phyloP scores from a whole-genome alignment of 2,797 vertebrate genomes.

The Pogonophryne albipinna region DNA sequence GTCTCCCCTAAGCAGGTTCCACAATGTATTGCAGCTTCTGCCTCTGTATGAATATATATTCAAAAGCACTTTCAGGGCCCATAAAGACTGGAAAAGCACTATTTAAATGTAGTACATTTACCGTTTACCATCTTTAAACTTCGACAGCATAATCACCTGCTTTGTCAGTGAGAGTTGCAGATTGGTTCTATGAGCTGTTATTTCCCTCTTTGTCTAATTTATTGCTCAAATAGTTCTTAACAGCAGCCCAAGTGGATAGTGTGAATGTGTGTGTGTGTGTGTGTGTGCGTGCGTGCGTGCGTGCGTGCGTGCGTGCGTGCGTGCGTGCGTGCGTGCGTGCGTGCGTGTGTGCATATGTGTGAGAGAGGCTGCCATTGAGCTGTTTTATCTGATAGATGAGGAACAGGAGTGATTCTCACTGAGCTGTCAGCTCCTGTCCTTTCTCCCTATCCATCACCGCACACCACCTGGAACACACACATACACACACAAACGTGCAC shows the following conservation, averaged over 20 bases:
- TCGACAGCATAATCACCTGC: constrained; percentile 8
- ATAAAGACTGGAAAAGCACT: too few species aligned
- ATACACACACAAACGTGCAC: constrained; percentile 13
- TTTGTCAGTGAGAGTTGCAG: constrained; percentile 9
- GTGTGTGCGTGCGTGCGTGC: constrained; percentile 9
- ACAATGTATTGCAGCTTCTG: too few species aligned
- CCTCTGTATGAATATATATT: too few species aligned
- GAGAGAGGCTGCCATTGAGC: constrained; percentile 33
- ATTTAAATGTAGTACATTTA: too few species aligned
- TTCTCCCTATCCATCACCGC: constrained; percentile 61
- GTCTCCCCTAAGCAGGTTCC: too few species aligned
- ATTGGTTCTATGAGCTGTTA: background rate
- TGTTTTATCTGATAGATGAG: constrained; percentile 67
- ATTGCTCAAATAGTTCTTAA: constrained; percentile 20
- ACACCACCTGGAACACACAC: constrained; percentile 53
- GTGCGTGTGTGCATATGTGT: too few species aligned
- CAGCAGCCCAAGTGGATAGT: background rate
- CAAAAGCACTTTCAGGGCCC: too few species aligned
- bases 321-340: too few species aligned
- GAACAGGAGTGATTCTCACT: constrained; percentile 57
- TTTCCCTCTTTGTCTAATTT: constrained; percentile 26
- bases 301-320: too few species aligned
- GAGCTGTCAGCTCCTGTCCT: constrained; percentile 60
- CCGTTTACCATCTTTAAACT: background rate
- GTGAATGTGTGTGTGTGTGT: background rate